Evolutionary conservation across 2,113 vertebrate species (phyloP).

Genomic region (Grammomys dolichurus): DNA sequence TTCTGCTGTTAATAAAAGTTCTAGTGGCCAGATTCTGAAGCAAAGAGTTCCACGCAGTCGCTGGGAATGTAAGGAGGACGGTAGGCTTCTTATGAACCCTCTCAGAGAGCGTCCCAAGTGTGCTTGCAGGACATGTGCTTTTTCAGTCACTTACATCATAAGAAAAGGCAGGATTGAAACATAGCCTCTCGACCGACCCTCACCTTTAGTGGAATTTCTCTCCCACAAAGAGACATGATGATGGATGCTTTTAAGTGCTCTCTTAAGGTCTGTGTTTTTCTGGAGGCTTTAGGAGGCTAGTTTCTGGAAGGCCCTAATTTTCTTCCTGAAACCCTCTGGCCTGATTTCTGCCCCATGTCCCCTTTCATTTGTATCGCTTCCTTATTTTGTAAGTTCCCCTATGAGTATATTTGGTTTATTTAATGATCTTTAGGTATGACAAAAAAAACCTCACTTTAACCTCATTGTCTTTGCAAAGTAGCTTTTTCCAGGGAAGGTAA

Average conservation of each 20-base stretch:
- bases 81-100: background rate
- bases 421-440: background rate
- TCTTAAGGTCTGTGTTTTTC: background rate
- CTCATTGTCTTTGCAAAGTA: background rate
- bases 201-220: background rate
- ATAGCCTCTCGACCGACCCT: background rate
- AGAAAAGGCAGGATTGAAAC: background rate
- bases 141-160: background rate
- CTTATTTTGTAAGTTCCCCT: background rate
- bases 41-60: background rate
- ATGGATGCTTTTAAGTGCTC: background rate
- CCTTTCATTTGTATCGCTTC: background rate
- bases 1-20: background rate
- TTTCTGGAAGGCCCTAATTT: background rate
- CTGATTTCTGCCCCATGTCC: background rate
- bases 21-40: background rate
- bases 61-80: background rate
- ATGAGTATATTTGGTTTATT: background rate
- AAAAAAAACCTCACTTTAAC: background rate
- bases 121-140: background rate
- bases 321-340: background rate
- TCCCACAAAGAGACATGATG: background rate
- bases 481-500: background rate
- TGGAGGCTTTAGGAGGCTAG: background rate
- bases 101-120: background rate